Evolutionary conservation across 2,888 invertebrate genomes (phyloP), one percentile per base, ranked within the genome.

Genomic region (Gisinianus flammeolus): DNA sequence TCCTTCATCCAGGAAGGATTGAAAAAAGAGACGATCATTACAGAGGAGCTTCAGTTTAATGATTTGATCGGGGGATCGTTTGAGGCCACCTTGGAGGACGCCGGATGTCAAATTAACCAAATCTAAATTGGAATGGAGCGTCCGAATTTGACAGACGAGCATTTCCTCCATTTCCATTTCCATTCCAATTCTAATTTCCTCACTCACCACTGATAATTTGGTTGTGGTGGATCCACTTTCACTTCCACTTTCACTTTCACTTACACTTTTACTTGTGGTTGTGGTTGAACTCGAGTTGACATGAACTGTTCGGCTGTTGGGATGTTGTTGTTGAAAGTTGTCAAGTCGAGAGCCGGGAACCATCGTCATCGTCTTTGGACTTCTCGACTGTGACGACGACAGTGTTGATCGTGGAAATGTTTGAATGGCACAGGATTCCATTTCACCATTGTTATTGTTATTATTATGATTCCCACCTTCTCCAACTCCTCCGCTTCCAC

Each of bases 1-100:
- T 44, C 80, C 82, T 0, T 81, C 76, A n/a, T 79, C 79, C 31
- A 86, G 77, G 33, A 80, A 74, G 77, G 85, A 85, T 77, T 86
- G 84, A 68, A 85, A 85, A 79, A 85, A 85, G 68, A 85, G 82
- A 16, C 85, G 82, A 70, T 85, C 85, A 74, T 83, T 85, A 78
- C 86, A 86, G 67, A 84, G 83, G 30, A 87, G 82, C 52, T 82
- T 85, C 12, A 87, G 83, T 30, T 82, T 81, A 1, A 78, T 77
- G 16, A 58, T 26, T 19, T 19, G 12, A 0, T 76, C 76, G 22
- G 81, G 72, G 12, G 81, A 68, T 16, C 26, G 12, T 71, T 24
- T 12, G 4, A 6, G 4, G 19, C 22, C 19, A 6, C 6, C 22
- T 22, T 77, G 64, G 64, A 54, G 16, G 58, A 81, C 76, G 44